phyloP scores from a whole-genome alignment of 2,113 vertebrate species.

The Chionomys nivalis region DNA sequence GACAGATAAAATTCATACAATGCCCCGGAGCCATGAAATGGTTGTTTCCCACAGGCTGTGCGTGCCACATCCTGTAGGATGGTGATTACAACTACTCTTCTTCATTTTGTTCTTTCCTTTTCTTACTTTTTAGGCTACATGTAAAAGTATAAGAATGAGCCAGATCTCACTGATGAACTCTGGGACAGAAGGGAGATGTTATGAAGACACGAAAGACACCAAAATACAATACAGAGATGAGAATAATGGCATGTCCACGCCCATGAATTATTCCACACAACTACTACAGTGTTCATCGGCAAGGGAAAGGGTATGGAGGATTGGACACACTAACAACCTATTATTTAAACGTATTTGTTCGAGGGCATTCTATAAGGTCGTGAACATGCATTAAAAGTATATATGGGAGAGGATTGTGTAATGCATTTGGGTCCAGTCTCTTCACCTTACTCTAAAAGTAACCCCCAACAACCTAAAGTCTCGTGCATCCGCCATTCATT shows the following conservation, averaged over 20 bases:
- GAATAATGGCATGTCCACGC: neutral
- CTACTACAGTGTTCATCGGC: neutral
- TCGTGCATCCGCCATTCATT: neutral
- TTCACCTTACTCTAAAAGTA: neutral
- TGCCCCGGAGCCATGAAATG: fast-evolving
- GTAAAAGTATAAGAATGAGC: neutral
- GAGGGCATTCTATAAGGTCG: too few relatives aligned
- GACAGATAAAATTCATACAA: fast-evolving
- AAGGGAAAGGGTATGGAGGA: neutral
- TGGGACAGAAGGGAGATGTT: neutral
- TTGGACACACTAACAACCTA: neutral
- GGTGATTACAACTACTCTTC: neutral
- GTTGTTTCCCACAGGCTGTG: fast-evolving
- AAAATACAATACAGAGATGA: neutral
- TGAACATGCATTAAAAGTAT: neutral
- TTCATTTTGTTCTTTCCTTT: neutral
- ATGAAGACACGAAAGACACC: neutral
- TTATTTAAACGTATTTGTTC: neutral
- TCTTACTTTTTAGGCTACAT: neutral
- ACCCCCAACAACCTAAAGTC: neutral
- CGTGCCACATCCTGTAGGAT: fast-evolving
- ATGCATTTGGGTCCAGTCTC: neutral
- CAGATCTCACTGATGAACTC: neutral
- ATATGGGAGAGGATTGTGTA: too few relatives aligned
- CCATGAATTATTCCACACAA: neutral